Conservation (phyloP, 1,140 invertebrate genomes). For the Hestina assimilis region DNA sequence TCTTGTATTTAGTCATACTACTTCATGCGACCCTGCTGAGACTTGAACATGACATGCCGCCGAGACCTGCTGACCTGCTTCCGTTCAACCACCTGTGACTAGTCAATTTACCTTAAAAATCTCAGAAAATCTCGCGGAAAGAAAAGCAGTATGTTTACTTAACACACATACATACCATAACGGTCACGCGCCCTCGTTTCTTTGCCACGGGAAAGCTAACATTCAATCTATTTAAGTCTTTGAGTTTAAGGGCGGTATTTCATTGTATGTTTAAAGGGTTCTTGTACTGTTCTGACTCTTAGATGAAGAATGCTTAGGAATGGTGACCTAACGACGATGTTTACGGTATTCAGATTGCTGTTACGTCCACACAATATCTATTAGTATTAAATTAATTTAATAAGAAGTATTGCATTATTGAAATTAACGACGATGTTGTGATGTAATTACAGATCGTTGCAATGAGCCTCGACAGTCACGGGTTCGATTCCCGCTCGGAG, state of each 20-base stretch:
- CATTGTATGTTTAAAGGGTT: slow-evolving; percentile 33
- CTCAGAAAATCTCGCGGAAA: slow-evolving; percentile 59
- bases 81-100: slow-evolving; percentile 58
- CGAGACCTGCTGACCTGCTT: slow-evolving; percentile 70
- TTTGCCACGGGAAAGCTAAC: slow-evolving; percentile 45
- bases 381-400: too few relatives aligned
- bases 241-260: slow-evolving; percentile 51
- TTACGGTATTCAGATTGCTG: slow-evolving; percentile 60
- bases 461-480: too few relatives aligned
- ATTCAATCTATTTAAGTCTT: slow-evolving; percentile 50
- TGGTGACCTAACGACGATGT: slow-evolving; percentile 44
- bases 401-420: too few relatives aligned
- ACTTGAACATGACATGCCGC: slow-evolving; percentile 66
- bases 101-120: slow-evolving; percentile 74
- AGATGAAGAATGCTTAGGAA: slow-evolving; percentile 44
- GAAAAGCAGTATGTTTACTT: slow-evolving; percentile 69
- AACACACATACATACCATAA: slow-evolving; percentile 66
- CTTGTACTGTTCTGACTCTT: slow-evolving; percentile 30
- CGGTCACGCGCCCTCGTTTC: slow-evolving; percentile 59
- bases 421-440: too few relatives aligned
- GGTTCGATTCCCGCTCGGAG: too few relatives aligned
- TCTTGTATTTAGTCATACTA: too few relatives aligned
- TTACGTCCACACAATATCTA: slow-evolving; percentile 10
- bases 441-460: too few relatives aligned
- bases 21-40: slow-evolving; percentile 48